phyloP scores from a whole-genome alignment of 2,797 vertebrate genomes.

The Ctenopoma kingsleyae region DNA sequence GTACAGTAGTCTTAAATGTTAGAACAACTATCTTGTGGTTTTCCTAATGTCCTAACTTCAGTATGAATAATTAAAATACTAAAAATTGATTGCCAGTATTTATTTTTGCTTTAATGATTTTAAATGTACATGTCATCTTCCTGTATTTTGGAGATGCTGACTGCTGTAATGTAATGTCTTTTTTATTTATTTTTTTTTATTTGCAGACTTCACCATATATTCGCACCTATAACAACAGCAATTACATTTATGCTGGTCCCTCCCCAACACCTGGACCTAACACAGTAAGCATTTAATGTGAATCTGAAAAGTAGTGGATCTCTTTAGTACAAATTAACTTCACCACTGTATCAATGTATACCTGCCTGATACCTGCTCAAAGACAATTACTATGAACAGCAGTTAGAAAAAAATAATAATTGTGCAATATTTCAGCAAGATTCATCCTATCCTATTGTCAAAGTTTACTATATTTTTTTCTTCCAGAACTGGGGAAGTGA shows the following conservation, averaged over 20 bases:
- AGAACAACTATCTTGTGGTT: background rate
- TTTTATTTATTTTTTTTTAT: conserved; percentile 33
- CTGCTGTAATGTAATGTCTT: background rate
- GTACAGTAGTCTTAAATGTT: too few relatives aligned
- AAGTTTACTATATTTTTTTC: background rate
- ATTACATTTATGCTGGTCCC: conserved; percentile 78
- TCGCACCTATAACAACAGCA: conserved; percentile 87
- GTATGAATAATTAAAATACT: background rate
- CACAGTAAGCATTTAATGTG: conserved; percentile 77
- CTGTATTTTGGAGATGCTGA: background rate
- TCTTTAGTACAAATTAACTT: too few relatives aligned
- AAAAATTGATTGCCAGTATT: background rate
- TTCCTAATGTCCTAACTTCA: background rate
- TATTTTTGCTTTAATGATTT: background rate
- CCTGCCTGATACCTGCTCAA: too few relatives aligned
- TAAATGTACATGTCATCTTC: background rate
- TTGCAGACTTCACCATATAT: conserved; percentile 84
- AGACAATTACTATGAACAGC: too few relatives aligned
- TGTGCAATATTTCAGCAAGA: background rate
- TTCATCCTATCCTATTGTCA: background rate
- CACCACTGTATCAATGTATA: too few relatives aligned
- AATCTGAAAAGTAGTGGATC: background rate
- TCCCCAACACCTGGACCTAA: conserved; percentile 73
- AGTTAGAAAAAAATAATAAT: too few relatives aligned
- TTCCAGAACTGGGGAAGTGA: conserved; percentile 93